Base-by-base conservation (phyloP, 30 jellyfish, hydroid and myxozoan genomes). In the Chironex yamaguchii region DNA sequence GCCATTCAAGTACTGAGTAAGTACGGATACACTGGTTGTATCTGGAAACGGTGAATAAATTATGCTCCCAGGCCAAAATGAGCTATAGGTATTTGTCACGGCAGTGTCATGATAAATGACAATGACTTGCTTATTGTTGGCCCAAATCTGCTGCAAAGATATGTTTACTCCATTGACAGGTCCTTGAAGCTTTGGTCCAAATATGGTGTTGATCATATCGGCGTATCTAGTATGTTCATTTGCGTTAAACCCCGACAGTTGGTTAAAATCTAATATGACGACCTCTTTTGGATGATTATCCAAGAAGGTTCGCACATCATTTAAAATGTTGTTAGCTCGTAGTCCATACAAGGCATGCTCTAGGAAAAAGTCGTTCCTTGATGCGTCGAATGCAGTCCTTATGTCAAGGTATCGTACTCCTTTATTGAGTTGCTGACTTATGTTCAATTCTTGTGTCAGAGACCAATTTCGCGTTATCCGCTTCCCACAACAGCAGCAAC, bases 391-490 rank as follows among this genome's bases (percentile, higher is more conserved):
- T 6, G 92, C 97, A 9, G 51, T 90, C 12, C 97, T 92, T 67
- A 91, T 33, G 71, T 91, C 97, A 48, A 91, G 77, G 49, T 91
- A 91, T 62, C 97, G 67, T 34, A 84, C 83, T 12, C 97, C 97
- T 0, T 34, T 72, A 49, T 49, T 68, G 35, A 91, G 73, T 68
- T 91, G 97, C 23, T 71, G 35, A 3, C 49, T 13, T 26, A 84
- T 29, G 71, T 33, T 21, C 34, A 67, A 62, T 4, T 77, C 51
- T 35, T 91, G 97, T 14, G 97, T 84, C 51, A 84, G 25, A 1
- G 93, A 75, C 97, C 97, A 91, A 0, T 77, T 75, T 53, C 73
- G 64, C 51, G 84, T 72, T 31, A 79, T 91, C n/a, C 75, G 62
- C 82, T 84, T 91, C 32, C 88, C 92, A 29, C 92, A 75, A 23